A percentile compares a stretch with the other conserved stretches of the same genome.
These are phyloP conservation scores for Haliclystus octoradiatus DNA, from an alignment of 30 jellyfish, hydroid and myxozoan species.

Conservation along the genomic window DNA sequence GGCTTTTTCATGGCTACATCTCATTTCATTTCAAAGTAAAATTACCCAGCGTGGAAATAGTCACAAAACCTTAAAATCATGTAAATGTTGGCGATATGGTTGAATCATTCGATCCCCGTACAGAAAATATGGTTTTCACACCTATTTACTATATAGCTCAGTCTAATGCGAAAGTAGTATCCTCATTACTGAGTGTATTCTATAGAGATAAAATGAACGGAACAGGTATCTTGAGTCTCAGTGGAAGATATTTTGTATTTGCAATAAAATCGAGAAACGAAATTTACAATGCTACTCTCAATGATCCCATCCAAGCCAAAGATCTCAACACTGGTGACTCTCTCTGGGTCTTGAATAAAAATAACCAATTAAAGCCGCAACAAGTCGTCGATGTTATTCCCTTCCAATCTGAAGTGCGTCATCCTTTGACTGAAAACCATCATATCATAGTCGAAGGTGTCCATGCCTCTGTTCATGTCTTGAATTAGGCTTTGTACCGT, in stretches of 20 bases:
- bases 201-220: constrained; percentile 9
- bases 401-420: constrained; percentile 14
- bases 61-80: constrained; percentile 4
- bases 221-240: constrained; percentile 11
- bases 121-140: constrained; percentile 19
- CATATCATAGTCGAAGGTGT: constrained; percentile 39
- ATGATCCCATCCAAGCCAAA: background rate
- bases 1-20: constrained; percentile 27
- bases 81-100: constrained; percentile 30
- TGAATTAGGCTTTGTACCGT: constrained; percentile 25
- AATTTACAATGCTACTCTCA: background rate
- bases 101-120: constrained; percentile 21
- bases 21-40: constrained; percentile 1
- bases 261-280: constrained; percentile 6
- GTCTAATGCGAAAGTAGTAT: constrained; percentile 3
- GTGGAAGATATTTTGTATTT: constrained; percentile 32
- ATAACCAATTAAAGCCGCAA: constrained; percentile 1
- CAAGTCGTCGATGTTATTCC: constrained; percentile 14
- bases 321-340: constrained; percentile 7
- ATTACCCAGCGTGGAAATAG: background rate
- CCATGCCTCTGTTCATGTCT: constrained; percentile 44
- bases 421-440: constrained; percentile 43
- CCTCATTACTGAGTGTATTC: constrained; percentile 4
- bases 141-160: constrained; percentile 29
- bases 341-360: constrained; percentile 15